Conservation (phyloP, 2,113 vertebrate species). For the Oryzias celebensis region DNA sequence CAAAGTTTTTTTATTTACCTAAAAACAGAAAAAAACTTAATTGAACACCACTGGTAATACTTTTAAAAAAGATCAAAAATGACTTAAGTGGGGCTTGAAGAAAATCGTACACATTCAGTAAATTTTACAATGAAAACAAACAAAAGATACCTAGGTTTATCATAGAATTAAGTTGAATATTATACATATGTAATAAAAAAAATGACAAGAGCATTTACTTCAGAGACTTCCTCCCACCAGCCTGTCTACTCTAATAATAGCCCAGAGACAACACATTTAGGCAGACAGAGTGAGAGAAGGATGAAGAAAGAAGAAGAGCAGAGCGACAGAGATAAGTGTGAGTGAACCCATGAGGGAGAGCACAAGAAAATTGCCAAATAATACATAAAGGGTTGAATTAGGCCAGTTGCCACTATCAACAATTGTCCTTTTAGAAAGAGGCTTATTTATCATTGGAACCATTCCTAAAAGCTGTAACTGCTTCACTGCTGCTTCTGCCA, state of each 20-base stretch:
- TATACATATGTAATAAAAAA: constrained; percentile 80
- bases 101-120: neutral
- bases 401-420: constrained; percentile 69
- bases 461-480: constrained; percentile 62
- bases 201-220: constrained; percentile 77
- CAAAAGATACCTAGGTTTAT: constrained; percentile 28
- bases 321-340: constrained; percentile 57
- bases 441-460: constrained; percentile 67
- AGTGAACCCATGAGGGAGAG: constrained; percentile 60
- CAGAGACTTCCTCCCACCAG: constrained; percentile 78
- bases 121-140: constrained; percentile 10
- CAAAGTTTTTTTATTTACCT: too few relatives aligned
- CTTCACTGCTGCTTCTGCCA: constrained; percentile 58
- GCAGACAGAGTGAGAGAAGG: constrained; percentile 63
- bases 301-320: constrained; percentile 53
- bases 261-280: constrained; percentile 75
- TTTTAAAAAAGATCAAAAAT: too few relatives aligned
- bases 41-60: too few relatives aligned
- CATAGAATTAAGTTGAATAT: constrained; percentile 50
- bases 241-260: constrained; percentile 80
- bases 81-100: too few relatives aligned
- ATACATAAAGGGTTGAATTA: constrained; percentile 66
- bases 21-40: too few relatives aligned
- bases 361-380: constrained; percentile 65
- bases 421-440: constrained; percentile 68